Evolutionary conservation across 2,888 invertebrate species (phyloP), one percentile per base, ranked within the genome.

Genomic region (Diplolepis rosae): DNA sequence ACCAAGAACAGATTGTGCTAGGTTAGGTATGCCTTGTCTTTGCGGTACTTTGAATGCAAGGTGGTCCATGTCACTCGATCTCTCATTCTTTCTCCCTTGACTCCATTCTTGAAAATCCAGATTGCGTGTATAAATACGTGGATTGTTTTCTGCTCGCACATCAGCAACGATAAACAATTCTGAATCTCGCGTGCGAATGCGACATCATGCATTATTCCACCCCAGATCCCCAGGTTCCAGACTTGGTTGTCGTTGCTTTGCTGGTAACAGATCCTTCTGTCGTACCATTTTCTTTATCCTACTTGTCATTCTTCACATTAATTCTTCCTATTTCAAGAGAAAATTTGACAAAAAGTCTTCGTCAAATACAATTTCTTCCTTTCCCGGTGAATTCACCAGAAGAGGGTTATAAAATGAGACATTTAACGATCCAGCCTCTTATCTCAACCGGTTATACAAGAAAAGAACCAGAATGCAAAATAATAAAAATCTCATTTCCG

Each of bases 151-250:
- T 80, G 80, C 82, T 83, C 75, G 76, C 65, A 42, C 68, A 72
- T 74, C 70, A 71, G 48, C 68, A 54, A 42, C 75, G 72, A 75
- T 75, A 77, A 80, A 76, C 75, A 74, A 79, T 78, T 82, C 81
- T 61, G n/a, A 61, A 61, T 61, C 45, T 74, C 76, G 79, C 77
- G 78, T 78, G 78, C 77, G 77, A 82, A 81, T 80, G 78, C 80
- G 77, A 77, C 79, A 79, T 84, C 83, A 83, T 85, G 84, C 84
- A 84, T 84, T 84, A 84, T 84, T 84, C 82, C 76, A 78, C 79
- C 76, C 77, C 79, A 78, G 68, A 69, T 72, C 70, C 30, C 66
- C 67, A 5, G 66, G 75, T 74, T 75, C 72, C 76, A 61, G 69
- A 32, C 68, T 42, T 68, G 65, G 65, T 73, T 39, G 70, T 74